Base-by-base conservation (phyloP, 2,888 invertebrate species). In the Thereva nobilitata region DNA sequence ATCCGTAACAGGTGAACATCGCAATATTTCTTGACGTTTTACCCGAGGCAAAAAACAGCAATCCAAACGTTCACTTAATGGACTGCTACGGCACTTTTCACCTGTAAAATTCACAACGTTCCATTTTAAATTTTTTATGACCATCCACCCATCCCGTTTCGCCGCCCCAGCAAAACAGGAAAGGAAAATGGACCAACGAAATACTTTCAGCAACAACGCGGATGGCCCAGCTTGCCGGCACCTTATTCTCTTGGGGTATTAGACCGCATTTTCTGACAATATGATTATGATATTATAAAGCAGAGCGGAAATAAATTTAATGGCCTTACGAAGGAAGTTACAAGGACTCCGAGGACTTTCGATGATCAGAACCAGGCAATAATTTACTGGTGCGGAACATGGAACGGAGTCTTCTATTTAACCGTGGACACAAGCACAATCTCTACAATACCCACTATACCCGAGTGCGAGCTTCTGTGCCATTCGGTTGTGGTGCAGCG, bases 201-300 rank as follows among this genome's bases (percentile, higher is more conserved):
- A 8, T 45, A 34, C 35, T 59, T 59, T 23, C 23, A 23, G 23
- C 23, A 23, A 23, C 23, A 23, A 23, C 23, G 23, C 59, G 38
- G 10, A n/a, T 40, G 41, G 7, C 34, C 8, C 42, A 56, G 44
- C 23, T 9, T 9, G 56, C 59, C 59, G 12, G n/a, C 49, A 37
- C 59, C 59, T 47, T 59, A 37, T 47, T 47, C 38, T 47, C 6
- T 10, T 10, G 49, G 47, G 40, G 23, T 12, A 37, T 49, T 47
- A 59, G 49, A 47, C 47, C 59, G 37, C 59, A 59, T 59, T 59
- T 59, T 59, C 59, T 47, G 59, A 59, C 47, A 47, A 59, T 38
- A 47, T 38, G 38, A 59, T 59, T 59, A 59, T 59, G 49, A 47
- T 38, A 59, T 59, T 47, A 59, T 38, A 47, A 59, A 59, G 38